A percentile compares a stretch with the other conserved stretches of the same genome.
Evolutionary conservation across 2,888 invertebrate species (phyloP).

Genomic region (Sarcophaga rosellei): DNA sequence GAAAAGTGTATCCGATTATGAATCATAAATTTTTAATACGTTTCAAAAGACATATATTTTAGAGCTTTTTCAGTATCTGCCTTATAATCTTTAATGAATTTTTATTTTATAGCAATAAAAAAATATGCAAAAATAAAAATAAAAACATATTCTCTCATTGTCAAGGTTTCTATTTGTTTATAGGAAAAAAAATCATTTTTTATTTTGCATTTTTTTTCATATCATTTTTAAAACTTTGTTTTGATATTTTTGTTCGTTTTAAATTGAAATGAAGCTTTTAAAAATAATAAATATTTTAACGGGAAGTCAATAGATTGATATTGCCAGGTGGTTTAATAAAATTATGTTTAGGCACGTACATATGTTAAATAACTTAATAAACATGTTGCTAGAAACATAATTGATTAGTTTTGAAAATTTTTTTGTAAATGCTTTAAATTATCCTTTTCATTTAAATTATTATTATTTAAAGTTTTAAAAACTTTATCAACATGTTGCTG

Average conservation of each 20-base stretch:
- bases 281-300: neutral
- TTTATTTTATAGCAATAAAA: too few relatives aligned
- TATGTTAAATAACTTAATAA: neutral
- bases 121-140: constrained; percentile 37
- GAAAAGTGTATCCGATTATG: too few relatives aligned
- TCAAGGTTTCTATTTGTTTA: constrained; percentile 58
- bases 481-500: neutral
- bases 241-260: neutral
- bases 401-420: too few relatives aligned
- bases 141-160: constrained; percentile 60
- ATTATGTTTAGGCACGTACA: neutral
- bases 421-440: too few relatives aligned
- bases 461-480: too few relatives aligned
- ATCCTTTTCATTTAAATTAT: too few relatives aligned
- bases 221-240: neutral
- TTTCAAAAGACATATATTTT: too few relatives aligned
- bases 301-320: neutral
- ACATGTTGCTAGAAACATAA: neutral
- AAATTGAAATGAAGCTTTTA: neutral
- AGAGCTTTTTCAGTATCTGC: too few relatives aligned
- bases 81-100: too few relatives aligned
- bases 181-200: too few relatives aligned
- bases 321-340: neutral
- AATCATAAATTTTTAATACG: too few relatives aligned
- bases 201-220: too few relatives aligned